A percentile compares a stretch with the other conserved stretches of the same genome.
phyloP scores from a whole-genome alignment of 2,797 vertebrate genomes.

The Pipistrellus nathusii region DNA sequence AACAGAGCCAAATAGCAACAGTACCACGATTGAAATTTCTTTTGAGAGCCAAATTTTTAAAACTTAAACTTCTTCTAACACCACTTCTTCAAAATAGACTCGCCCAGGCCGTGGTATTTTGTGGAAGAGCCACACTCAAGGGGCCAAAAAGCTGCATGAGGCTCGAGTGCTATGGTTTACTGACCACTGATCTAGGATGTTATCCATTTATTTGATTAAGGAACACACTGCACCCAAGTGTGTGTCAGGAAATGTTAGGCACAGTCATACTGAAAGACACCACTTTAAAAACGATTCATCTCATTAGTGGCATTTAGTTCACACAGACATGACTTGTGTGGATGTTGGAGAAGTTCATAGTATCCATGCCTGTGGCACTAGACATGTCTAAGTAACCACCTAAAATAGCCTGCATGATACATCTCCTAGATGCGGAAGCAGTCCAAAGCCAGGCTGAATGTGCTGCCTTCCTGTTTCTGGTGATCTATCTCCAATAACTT shows the following conservation, averaged over 20 bases:
- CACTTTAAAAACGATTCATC: background rate
- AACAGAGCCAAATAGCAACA: too few species aligned
- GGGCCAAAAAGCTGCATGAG: too few species aligned
- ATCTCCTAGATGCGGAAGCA: slow-evolving; percentile 66
- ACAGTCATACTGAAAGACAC: background rate
- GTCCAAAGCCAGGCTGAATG: slow-evolving; percentile 66
- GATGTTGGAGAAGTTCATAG: background rate
- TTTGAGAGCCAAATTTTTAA: too few species aligned
- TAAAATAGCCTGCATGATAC: slow-evolving; percentile 65
- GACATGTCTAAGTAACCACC: slow-evolving; percentile 37
- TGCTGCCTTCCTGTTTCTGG: slow-evolving; percentile 66
- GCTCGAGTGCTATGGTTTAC: too few species aligned
- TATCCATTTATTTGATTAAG: background rate
- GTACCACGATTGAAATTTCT: too few species aligned
- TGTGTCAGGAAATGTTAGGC: background rate
- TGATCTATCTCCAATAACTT: slow-evolving; percentile 60
- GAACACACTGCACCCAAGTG: background rate
- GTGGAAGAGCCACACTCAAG: too few species aligned
- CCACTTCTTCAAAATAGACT: too few species aligned
- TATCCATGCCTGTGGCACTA: slow-evolving; percentile 52
- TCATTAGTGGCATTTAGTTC: background rate
- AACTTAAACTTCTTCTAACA: too few species aligned
- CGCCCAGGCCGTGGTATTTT: too few species aligned
- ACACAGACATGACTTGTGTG: background rate
- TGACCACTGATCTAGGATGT: background rate